phyloP scores from a whole-genome alignment of 1,140 invertebrate genomes.

The Bombyx mandarina region DNA sequence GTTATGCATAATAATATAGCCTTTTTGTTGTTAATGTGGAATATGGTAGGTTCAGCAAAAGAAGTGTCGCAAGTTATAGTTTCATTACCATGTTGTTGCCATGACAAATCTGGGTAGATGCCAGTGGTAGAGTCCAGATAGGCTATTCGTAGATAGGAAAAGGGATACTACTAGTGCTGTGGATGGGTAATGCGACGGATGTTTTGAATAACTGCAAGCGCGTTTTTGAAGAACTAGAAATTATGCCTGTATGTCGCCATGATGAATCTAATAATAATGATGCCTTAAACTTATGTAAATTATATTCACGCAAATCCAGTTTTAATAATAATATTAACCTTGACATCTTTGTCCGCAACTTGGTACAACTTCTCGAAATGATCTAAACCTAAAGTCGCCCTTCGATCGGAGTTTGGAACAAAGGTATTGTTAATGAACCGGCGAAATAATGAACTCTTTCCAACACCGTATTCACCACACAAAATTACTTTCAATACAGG shows the following conservation, averaged over 20 bases:
- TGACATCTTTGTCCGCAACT: slow-evolving; percentile 82
- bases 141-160: too few relatives aligned
- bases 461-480: slow-evolving; percentile 95
- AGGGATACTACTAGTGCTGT: too few relatives aligned
- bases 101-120: too few relatives aligned
- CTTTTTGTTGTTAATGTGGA: not conserved
- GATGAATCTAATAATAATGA: too few relatives aligned
- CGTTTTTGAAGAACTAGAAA: too few relatives aligned
- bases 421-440: slow-evolving; percentile 92
- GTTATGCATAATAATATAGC: not conserved
- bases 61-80: not conserved
- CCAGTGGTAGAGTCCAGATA: too few relatives aligned
- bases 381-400: slow-evolving; percentile 92
- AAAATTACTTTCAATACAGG: slow-evolving; percentile 95
- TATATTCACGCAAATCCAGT: not conserved
- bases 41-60: not conserved
- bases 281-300: too few relatives aligned
- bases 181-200: too few relatives aligned
- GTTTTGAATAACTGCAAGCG: too few relatives aligned
- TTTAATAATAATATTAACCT: slow-evolving; percentile 70
- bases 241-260: too few relatives aligned
- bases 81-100: not conserved
- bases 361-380: slow-evolving; percentile 87
- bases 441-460: slow-evolving; percentile 93
- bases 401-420: slow-evolving; percentile 82